Conservation (phyloP, 37 sponge, comb jelly and placozoan genomes). For the Cladorhizidae sp. region DNA sequence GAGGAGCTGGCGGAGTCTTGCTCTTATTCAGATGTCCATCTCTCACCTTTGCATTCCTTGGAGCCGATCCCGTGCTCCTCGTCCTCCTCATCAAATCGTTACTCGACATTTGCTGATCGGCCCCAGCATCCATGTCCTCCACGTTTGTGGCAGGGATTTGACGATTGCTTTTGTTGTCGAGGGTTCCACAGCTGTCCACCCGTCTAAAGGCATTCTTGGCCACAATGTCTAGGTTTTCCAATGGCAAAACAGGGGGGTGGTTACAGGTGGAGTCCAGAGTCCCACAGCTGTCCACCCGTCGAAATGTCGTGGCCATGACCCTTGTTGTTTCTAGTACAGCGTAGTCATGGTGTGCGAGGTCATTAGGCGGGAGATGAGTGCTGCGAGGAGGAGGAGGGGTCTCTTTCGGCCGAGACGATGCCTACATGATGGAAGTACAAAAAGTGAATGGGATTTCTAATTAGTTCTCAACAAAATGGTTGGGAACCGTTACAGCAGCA, state of each 20-base stretch:
- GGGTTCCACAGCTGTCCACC: conserved; percentile 76
- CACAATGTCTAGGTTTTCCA: too few relatives aligned
- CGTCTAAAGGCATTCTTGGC: conserved; percentile 27
- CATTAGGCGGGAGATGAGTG: neutral
- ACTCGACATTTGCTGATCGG: too few relatives aligned
- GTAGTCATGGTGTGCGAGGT: conserved; percentile 10
- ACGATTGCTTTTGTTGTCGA: conserved; percentile 53
- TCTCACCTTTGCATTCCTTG: neutral
- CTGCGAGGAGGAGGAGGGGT: neutral
- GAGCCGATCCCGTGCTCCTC: neutral
- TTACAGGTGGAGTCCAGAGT: conserved; percentile 60
- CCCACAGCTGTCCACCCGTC: conserved; percentile 81
- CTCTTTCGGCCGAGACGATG: neutral
- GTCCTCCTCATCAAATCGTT: neutral
- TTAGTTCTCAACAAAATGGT: neutral
- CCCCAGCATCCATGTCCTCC: neutral
- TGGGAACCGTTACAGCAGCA: too few relatives aligned
- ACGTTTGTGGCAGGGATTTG: neutral
- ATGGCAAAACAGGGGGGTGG: neutral
- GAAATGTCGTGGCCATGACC: neutral
- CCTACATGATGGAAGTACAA: neutral
- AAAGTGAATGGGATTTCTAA: neutral
- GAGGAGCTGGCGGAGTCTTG: neutral
- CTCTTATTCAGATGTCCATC: neutral
- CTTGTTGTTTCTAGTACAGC: conserved; percentile 4